Conservation (phyloP, 2,888 invertebrate genomes). For the Sylvicola cinctus region DNA sequence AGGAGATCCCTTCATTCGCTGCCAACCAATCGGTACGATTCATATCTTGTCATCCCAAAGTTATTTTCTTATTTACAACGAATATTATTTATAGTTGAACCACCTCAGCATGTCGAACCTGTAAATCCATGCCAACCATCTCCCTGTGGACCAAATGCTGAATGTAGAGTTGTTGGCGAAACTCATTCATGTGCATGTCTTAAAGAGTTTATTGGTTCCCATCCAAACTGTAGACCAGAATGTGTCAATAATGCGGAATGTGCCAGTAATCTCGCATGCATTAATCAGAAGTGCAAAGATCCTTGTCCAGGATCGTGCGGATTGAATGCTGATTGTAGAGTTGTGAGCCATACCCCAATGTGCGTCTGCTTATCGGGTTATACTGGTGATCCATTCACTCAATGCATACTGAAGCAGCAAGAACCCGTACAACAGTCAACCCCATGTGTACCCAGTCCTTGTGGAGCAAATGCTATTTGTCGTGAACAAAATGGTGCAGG, state of each 20-base stretch:
- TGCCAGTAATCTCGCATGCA: slow-evolving; percentile 40
- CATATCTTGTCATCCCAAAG: too few relatives aligned
- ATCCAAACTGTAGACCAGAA: slow-evolving; percentile 51
- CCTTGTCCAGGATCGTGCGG: slow-evolving; percentile 57
- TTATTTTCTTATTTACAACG: too few relatives aligned
- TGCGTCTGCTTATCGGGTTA: slow-evolving; percentile 47
- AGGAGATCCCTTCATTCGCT: slow-evolving; percentile 34
- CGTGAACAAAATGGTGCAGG: slow-evolving; percentile 57
- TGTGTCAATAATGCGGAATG: slow-evolving; percentile 55
- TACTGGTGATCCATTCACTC: slow-evolving; percentile 33
- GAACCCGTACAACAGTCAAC: slow-evolving; percentile 30
- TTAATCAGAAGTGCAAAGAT: slow-evolving; percentile 45
- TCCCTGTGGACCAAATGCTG: slow-evolving; percentile 66
- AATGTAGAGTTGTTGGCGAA: slow-evolving; percentile 48
- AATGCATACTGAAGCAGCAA: slow-evolving; percentile 32
- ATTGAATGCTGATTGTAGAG: slow-evolving; percentile 46
- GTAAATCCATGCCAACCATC: slow-evolving; percentile 51
- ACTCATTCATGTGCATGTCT: slow-evolving; percentile 53
- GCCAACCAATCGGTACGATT: slow-evolving; percentile 3
- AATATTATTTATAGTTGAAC: too few relatives aligned
- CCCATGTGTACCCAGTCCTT: slow-evolving; percentile 58
- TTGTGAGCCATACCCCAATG: slow-evolving; percentile 51
- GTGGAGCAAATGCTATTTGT: slow-evolving; percentile 74
- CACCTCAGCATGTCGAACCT: slow-evolving; percentile 28
- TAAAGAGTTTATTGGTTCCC: slow-evolving; percentile 38